Evolutionary conservation across 1,140 invertebrate species (phyloP), one percentile per base, ranked within the genome.

Genomic region (Brachionus rubens): DNA sequence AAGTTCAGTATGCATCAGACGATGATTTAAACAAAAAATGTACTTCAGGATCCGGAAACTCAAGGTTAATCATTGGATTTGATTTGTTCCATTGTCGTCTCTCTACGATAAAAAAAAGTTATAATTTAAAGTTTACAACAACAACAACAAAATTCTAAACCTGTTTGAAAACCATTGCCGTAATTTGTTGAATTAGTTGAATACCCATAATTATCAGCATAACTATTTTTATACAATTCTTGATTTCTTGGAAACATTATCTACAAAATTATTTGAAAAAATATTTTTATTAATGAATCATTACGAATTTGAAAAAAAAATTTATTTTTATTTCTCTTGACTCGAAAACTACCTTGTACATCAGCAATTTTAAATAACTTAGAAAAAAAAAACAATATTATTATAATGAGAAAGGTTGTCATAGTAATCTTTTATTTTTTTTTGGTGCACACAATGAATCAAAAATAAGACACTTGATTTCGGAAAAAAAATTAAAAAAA

Each of bases 161-260:
- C 54, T 59, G 54, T 40, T 19, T 59, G 54, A 33, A 59, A 19
- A 3, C 33, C 33, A 36, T 9, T 36, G n/a, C n/a, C n/a, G n/a
- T n/a, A n/a, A n/a, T 36, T 3, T 36, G 33, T 36, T 36, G 54
- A 16, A 33, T 16, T 36, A 33, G 28, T 59, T 59, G 33, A 33
- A 9, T 59, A 36, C 36, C 36, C 54, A 1, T 59, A 36, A 36
- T 59, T 36, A 12, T 59, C 5, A 33, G n/a, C 30, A 9, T 59
- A 59, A 59, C 36, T 9, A 36, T 21, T 36, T 10, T 59, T 36
- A 33, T 36, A 59, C 16, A 59, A 59, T n/a, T 54, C 50, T 26
- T 59, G 54, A 59, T 59, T 36, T 59, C 54, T 59, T 16, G 54
- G 30, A 59, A 59, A 59, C 54, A 59, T 59, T 36, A 5, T 5